phyloP scores from a whole-genome alignment of 2,888 invertebrate genomes.

The Apoderus coryli region DNA sequence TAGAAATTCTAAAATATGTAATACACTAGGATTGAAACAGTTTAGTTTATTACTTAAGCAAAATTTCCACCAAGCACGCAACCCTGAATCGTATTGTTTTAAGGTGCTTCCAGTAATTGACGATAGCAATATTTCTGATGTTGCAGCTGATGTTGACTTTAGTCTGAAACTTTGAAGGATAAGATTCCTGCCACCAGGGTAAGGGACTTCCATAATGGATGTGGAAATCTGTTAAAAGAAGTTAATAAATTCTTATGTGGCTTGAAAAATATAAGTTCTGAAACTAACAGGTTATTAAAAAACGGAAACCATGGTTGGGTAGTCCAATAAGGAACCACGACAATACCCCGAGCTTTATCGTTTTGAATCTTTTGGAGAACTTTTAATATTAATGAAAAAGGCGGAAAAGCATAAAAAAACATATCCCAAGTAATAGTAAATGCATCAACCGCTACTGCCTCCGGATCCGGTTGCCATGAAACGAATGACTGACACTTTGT shows the following conservation, averaged over 20 bases:
- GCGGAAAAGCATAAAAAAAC: constrained; percentile 11
- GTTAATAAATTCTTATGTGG: not conserved
- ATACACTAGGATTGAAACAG: constrained; percentile 6
- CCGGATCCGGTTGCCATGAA: constrained; percentile 10
- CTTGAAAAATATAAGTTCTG: not conserved
- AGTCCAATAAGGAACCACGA: constrained; percentile 1
- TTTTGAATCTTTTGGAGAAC: constrained; percentile 1
- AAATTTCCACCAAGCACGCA: constrained; percentile 11
- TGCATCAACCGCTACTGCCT: constrained; percentile 8
- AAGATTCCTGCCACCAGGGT: constrained; percentile 15
- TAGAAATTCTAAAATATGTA: constrained; percentile 11
- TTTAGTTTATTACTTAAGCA: constrained; percentile 3
- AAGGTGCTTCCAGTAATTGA: constrained; percentile 11
- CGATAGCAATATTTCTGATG: constrained; percentile 10
- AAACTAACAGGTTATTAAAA: not conserved
- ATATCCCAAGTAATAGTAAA: constrained; percentile 8
- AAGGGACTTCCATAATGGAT: constrained; percentile 10
- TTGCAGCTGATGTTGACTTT: constrained; percentile 7
- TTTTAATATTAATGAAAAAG: constrained; percentile 7
- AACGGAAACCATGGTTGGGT: constrained; percentile 2
- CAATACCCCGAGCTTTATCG: constrained; percentile 1
- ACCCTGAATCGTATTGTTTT: constrained; percentile 12
- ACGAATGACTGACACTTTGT: constrained; percentile 7
- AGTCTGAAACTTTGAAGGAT: constrained; percentile 11
- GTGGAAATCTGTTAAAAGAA: not conserved